Conservation (phyloP, 2,888 invertebrate species). For the Campopleginae sp. region DNA sequence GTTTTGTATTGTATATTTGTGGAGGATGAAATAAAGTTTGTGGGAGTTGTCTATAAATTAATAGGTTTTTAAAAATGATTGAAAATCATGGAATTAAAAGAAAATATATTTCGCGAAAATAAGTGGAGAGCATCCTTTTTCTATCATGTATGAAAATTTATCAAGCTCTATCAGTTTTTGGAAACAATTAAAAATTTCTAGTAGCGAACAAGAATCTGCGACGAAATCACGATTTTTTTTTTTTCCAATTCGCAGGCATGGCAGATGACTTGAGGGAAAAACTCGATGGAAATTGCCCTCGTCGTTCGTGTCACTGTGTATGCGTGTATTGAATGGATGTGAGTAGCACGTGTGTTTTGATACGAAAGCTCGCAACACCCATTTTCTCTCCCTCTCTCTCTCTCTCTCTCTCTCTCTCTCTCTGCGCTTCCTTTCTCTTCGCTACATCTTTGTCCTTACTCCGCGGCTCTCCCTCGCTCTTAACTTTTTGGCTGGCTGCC, state of each 20-base stretch:
- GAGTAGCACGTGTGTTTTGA: constrained; percentile 46
- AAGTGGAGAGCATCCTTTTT: background rate
- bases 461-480: background rate
- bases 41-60: constrained; percentile 27
- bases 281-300: constrained; percentile 31
- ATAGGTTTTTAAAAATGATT: background rate
- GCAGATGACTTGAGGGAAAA: constrained; percentile 18
- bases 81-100: background rate
- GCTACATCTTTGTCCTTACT: background rate
- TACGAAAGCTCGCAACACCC: constrained; percentile 19
- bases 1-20: constrained; percentile 52
- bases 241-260: constrained; percentile 30
- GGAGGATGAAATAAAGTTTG: constrained; percentile 53
- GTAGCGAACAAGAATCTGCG: background rate
- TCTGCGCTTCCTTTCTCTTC: background rate
- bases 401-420: background rate
- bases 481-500: constrained; percentile 34
- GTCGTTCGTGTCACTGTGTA: constrained; percentile 5
- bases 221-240: constrained; percentile 1
- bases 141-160: background rate
- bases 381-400: background rate
- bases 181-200: background rate
- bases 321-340: constrained; percentile 29
- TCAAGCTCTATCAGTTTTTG: background rate
- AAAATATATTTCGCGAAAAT: background rate